Evolutionary conservation across 2,797 vertebrate species (phyloP).

Genomic region (Chloroceryle inda): DNA sequence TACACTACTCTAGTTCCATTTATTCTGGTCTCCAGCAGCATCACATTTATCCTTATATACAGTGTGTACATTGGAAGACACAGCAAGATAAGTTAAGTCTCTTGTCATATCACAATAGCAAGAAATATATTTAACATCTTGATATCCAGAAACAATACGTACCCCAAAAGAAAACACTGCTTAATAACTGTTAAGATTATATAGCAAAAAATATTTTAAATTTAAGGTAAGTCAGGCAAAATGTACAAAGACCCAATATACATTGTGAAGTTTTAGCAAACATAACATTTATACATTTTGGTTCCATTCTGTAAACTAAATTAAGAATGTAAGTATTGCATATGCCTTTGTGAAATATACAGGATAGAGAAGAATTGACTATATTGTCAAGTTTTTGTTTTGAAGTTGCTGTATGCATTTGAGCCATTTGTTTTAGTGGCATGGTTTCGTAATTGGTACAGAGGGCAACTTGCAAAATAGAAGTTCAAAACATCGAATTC

Average conservation of each 20-base stretch:
- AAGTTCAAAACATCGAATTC: slow-evolving; percentile 77
- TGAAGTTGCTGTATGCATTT: slow-evolving; percentile 82
- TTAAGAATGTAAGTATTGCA: slow-evolving; percentile 97
- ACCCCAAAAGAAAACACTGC: slow-evolving; percentile 93
- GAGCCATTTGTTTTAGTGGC: slow-evolving; percentile 83
- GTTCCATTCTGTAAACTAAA: slow-evolving; percentile 98
- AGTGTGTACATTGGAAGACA: slow-evolving; percentile 95
- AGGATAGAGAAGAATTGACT: slow-evolving; percentile 86
- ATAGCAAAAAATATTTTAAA: slow-evolving; percentile 92
- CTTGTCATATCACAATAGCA: slow-evolving; percentile 84
- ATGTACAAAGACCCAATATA: slow-evolving; percentile 92
- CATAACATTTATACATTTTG: slow-evolving; percentile 96
- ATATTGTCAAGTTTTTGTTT: slow-evolving; percentile 78
- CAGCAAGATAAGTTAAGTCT: slow-evolving; percentile 88
- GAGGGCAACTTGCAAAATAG: slow-evolving; percentile 74
- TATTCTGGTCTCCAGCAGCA: slow-evolving; percentile 88
- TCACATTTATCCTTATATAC: slow-evolving; percentile 92
- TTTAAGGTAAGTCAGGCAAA: slow-evolving; percentile 90
- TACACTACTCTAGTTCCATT: slow-evolving; percentile 90
- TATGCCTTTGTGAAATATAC: slow-evolving; percentile 95
- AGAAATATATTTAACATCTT: slow-evolving; percentile 90
- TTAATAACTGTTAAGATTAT: slow-evolving; percentile 90
- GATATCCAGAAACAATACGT: slow-evolving; percentile 90
- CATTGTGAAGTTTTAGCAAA: slow-evolving; percentile 90
- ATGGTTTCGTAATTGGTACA: slow-evolving; percentile 71